Percentiles rank a stretch among this genome's conserved stretches.
Evolutionary conservation across 2,888 invertebrate genomes (phyloP).

Genomic region (Melanotus villosus): DNA sequence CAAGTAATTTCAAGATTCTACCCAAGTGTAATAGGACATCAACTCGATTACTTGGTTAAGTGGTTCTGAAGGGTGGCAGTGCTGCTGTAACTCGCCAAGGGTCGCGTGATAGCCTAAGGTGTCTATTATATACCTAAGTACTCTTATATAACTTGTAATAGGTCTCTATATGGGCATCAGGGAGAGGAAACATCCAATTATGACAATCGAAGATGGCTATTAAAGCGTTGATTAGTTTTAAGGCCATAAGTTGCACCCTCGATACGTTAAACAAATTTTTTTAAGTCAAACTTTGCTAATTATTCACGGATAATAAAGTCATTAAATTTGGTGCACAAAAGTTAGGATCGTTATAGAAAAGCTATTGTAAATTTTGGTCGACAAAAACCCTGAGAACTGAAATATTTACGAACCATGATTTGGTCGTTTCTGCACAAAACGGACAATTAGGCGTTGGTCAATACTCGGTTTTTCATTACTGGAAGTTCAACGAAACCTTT

Average conservation of each 20-base stretch:
- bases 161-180: slow-evolving; percentile 44
- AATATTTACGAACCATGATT: slow-evolving; percentile 38
- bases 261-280: neutral
- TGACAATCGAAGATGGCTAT: slow-evolving; percentile 41
- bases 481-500: slow-evolving; percentile 31
- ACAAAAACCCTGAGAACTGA: slow-evolving; percentile 26
- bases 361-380: slow-evolving; percentile 17
- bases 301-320: slow-evolving; percentile 39
- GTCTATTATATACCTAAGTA: slow-evolving; percentile 56
- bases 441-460: slow-evolving; percentile 35
- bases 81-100: slow-evolving; percentile 46
- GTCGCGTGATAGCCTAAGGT: slow-evolving; percentile 54
- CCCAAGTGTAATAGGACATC: slow-evolving; percentile 40
- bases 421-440: slow-evolving; percentile 29
- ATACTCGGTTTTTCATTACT: slow-evolving; percentile 30
- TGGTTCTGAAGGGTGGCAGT: slow-evolving; percentile 41
- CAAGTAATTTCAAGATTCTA: slow-evolving; percentile 43
- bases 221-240: slow-evolving; percentile 41
- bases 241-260: neutral
- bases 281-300: neutral
- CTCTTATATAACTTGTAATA: slow-evolving; percentile 53
- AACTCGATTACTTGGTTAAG: slow-evolving; percentile 47
- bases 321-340: slow-evolving; percentile 30
- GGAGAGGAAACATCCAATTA: slow-evolving; percentile 50
- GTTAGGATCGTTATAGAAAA: no score